Conservation (phyloP, 2,113 vertebrate species). For the Australoheros scitulus region DNA sequence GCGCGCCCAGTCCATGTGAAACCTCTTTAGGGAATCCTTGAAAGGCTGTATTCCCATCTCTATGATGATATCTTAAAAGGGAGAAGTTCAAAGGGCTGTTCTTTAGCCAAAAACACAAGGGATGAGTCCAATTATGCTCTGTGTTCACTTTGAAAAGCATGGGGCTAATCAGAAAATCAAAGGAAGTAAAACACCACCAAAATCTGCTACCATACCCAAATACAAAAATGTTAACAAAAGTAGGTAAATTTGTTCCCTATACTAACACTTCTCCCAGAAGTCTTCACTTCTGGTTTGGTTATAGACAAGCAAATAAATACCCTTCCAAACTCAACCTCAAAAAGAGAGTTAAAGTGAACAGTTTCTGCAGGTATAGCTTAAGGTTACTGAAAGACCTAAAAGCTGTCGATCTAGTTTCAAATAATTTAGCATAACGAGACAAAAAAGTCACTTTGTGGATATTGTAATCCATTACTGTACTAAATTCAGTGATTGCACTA, state of each 20-base stretch:
- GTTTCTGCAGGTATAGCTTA: background rate
- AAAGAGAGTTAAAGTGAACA: background rate
- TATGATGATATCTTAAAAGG: conserved; percentile 10
- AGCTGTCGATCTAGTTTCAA: background rate
- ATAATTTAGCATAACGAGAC: background rate
- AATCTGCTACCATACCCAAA: background rate
- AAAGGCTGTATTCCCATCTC: background rate
- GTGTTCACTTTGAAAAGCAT: conserved; percentile 30
- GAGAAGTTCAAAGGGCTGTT: conserved; percentile 20
- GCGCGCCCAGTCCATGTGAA: background rate
- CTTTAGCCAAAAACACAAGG: conserved; percentile 18
- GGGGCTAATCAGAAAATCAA: conserved; percentile 5
- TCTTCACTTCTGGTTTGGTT: background rate
- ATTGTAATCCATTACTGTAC: background rate
- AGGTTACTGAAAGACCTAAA: background rate
- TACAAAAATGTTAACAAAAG: background rate
- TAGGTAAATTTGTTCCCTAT: background rate
- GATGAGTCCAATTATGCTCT: conserved; percentile 14
- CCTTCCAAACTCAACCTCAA: background rate
- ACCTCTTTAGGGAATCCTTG: background rate
- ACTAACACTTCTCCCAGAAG: background rate
- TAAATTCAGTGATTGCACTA: background rate
- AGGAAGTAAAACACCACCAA: conserved; percentile 2
- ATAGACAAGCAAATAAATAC: background rate
- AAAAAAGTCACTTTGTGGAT: fast-evolving